Evolutionary conservation across 2,113 vertebrate genomes (phyloP).

Genomic region (Dromiciops gliroides): DNA sequence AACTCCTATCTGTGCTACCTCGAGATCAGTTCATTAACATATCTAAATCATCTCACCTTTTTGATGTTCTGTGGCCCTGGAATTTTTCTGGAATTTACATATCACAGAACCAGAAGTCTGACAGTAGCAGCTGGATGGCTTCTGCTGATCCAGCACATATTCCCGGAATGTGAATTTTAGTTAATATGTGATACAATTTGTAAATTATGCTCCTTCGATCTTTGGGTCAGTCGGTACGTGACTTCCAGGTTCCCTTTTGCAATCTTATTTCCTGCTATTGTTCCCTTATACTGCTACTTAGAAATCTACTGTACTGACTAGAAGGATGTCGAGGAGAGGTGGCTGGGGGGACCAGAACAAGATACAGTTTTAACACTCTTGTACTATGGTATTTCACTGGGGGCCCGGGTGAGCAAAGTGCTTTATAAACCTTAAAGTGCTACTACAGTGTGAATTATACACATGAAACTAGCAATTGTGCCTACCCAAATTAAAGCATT

Average conservation of each 20-base stretch:
- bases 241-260: neutral
- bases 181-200: neutral
- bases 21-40: neutral
- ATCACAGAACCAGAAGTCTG: neutral
- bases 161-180: neutral
- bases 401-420: neutral
- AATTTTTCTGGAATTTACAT: neutral
- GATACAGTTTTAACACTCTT: neutral
- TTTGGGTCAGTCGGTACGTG: neutral
- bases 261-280: neutral
- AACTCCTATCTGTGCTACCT: neutral
- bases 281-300: neutral
- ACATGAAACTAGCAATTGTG: constrained; percentile 55
- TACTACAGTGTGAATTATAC: constrained; percentile 41
- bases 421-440: neutral
- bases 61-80: neutral
- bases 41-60: neutral
- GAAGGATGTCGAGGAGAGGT: neutral
- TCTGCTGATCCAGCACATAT: neutral
- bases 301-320: neutral
- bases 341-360: neutral
- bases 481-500: constrained; percentile 57
- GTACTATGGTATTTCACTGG: neutral
- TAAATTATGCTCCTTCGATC: neutral
- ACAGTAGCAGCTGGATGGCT: neutral